A percentile compares a stretch with the other conserved stretches of the same genome.
These are phyloP conservation scores for Morbakka virulenta DNA, from an alignment of 30 jellyfish, hydroid and myxozoan species.

Conservation along the genomic window DNA sequence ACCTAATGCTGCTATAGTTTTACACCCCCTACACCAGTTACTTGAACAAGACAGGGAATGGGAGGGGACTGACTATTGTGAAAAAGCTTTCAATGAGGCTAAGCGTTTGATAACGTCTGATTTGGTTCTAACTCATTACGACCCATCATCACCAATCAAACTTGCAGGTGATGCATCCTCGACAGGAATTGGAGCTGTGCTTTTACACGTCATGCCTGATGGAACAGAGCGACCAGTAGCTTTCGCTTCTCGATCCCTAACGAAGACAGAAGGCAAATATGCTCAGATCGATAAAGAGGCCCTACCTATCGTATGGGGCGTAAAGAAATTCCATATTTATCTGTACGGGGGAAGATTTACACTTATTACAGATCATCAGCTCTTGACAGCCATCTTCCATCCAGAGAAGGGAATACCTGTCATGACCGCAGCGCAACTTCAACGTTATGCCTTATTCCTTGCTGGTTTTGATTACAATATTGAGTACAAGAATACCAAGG, in stretches of 20 bases:
- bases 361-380: conserved; percentile 53
- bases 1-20: no score
- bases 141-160: no score
- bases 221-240: no score
- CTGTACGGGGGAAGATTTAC: conserved; percentile 39
- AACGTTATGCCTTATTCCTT: conserved; percentile 56
- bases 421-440: conserved; percentile 48
- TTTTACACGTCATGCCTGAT: no score
- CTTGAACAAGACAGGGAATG: conserved; percentile 28
- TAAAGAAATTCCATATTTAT: conserved; percentile 44
- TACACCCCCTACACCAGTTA: conserved; percentile 41
- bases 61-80: conserved; percentile 29
- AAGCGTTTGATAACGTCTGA: conserved; percentile 5
- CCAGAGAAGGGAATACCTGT: conserved; percentile 20
- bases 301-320: conserved; percentile 36
- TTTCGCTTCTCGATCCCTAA: no score
- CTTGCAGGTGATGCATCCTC: no score
- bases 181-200: conserved; percentile 66
- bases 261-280: no score
- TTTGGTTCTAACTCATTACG: conserved; percentile 32
- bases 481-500: no score
- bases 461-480: conserved; percentile 1
- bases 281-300: conserved; percentile 58
- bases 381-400: conserved; percentile 5
- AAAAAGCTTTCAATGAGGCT: conserved; percentile 18